Evolutionary conservation across 2,113 vertebrate species (phyloP), one percentile per base, ranked within the genome.

Genomic region (Hippolais icterina): DNA sequence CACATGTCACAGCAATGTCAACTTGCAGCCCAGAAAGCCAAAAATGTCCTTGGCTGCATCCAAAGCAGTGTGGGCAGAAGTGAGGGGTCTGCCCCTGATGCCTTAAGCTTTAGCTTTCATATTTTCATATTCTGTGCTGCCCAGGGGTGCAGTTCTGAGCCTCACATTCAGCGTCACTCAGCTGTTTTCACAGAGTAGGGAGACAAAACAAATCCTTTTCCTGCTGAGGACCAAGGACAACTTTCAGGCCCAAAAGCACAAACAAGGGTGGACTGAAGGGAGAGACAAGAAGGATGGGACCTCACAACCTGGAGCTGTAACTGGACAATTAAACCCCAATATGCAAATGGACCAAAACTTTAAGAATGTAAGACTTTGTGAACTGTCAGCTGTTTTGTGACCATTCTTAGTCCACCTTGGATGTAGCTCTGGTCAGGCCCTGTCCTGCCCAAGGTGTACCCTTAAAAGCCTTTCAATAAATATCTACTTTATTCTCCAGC

Each of bases 81-180:
- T 8, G 9, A 44, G 9, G 18, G 7, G 14, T 35, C 0, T 54
- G 4, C 2, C n/a, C 13, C n/a, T 46, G 9, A 57, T 35, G 22
- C 56, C 21, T 35, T 57, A n/a, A 57, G 56, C 23, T 57, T n/a
- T 4, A 15, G 33, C 9, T n/a, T n/a, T n/a, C 33, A n/a, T 57
- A 21, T 15, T n/a, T 57, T 57, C 56, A 57, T 33, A 23, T n/a
- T n/a, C 56, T 57, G 54, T n/a, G 33, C 21, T 57, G 33, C 56
- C 33, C 2, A 15, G 21, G 54, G 56, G 13, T 57, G 56, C 1
- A n/a, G 20, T 6, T 22, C 54, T 56, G 54, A n/a, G 20, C 54
- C 54, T 56, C 54, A n/a, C 8, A 56, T 14, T 33, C 3, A 56
- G 54, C 22, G 20, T 2, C 3, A 4, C 7, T 33, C 1, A 22